These are phyloP conservation scores for Diorhabda elongata DNA, from an alignment of 1,140 invertebrate genomes.

Conservation along the genomic window DNA sequence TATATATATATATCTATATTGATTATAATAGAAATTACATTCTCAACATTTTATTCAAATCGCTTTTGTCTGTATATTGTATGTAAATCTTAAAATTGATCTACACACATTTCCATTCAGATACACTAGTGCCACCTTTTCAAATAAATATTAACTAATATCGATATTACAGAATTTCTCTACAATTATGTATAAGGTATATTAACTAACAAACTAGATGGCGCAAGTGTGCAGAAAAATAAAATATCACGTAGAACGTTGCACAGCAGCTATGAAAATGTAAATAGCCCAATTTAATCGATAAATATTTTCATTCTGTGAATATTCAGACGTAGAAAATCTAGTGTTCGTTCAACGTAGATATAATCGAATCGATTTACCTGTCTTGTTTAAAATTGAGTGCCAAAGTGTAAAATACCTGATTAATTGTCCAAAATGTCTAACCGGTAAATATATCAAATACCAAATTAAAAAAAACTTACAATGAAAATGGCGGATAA, in stretches of 20 bases:
- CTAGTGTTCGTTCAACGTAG: not conserved
- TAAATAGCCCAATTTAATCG: constrained; percentile 2
- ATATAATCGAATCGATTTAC: not conserved
- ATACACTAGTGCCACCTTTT: no score
- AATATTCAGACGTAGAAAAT: not conserved
- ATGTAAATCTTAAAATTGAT: no score
- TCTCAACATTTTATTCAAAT: no score
- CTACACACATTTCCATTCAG: no score
- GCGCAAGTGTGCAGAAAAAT: not conserved
- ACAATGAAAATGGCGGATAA: constrained; percentile 30
- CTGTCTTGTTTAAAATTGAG: no score
- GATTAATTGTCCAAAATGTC: not conserved
- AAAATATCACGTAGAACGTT: not conserved
- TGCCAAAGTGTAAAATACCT: no score
- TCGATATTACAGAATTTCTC: no score
- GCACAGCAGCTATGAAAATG: not conserved
- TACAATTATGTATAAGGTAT: no score
- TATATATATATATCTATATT: no score
- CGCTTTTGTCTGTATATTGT: no score
- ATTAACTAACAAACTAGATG: not conserved
- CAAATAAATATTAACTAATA: no score
- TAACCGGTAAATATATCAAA: not conserved
- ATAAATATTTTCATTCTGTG: constrained; percentile 3
- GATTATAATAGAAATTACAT: no score
- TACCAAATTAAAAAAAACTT: constrained; percentile 1